Evolutionary conservation across 2,113 vertebrate species (phyloP).

Genomic region (Pterocles gutturalis): DNA sequence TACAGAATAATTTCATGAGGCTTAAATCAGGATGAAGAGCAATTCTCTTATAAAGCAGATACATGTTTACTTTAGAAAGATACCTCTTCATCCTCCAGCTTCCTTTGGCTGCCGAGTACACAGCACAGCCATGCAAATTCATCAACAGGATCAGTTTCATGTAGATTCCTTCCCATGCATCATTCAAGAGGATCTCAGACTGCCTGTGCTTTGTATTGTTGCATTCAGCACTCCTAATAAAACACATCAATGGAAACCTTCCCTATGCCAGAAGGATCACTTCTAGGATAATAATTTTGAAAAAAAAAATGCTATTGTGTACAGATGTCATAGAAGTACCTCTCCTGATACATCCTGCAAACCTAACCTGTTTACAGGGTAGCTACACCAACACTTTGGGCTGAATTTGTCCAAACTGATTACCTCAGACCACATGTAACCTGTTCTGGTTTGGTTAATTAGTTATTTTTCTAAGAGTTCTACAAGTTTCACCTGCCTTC

Average conservation of each 20-base stretch:
- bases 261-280: background rate
- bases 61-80: background rate
- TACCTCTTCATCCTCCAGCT: background rate
- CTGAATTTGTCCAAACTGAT: background rate
- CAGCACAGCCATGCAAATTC: slow-evolving; percentile 35
- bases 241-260: slow-evolving; percentile 31
- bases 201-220: slow-evolving; percentile 26
- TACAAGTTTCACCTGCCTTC: background rate
- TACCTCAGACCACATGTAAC: background rate
- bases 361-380: background rate
- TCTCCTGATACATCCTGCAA: background rate
- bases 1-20: background rate
- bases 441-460: background rate
- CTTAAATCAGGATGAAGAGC: background rate
- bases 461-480: background rate
- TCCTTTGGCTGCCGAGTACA: slow-evolving; percentile 20
- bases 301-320: background rate
- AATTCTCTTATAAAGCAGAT: background rate
- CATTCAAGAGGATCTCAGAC: slow-evolving; percentile 73
- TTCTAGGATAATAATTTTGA: background rate
- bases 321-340: background rate
- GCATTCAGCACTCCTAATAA: slow-evolving; percentile 52
- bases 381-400: background rate
- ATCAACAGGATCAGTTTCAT: slow-evolving; percentile 63
- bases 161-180: slow-evolving; percentile 71